Conservation (phyloP, 2,797 vertebrate species). For the Hybognathus amarus region DNA sequence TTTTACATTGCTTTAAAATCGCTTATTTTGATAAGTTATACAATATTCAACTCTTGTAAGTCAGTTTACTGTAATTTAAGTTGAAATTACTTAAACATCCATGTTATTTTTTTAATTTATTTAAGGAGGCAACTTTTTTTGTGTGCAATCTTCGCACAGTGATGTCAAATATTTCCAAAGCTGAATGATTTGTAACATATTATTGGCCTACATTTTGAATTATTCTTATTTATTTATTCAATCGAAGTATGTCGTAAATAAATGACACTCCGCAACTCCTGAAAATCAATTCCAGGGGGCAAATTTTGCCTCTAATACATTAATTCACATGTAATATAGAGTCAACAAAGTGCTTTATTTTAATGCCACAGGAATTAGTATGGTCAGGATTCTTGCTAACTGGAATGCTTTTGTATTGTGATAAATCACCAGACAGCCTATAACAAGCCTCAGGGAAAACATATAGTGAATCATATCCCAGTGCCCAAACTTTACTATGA, state of each 20-base stretch:
- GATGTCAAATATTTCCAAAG: neutral
- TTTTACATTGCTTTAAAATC: too few relatives aligned
- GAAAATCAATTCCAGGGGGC: neutral
- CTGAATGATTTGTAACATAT: neutral
- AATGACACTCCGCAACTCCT: neutral
- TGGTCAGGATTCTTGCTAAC: neutral
- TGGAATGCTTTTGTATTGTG: neutral
- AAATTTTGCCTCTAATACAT: neutral
- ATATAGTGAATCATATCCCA: slow-evolving; percentile 22
- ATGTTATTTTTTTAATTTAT: too few relatives aligned
- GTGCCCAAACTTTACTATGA: neutral
- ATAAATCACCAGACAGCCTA: neutral
- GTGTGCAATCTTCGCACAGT: neutral
- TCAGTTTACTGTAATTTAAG: too few relatives aligned
- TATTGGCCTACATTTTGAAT: neutral
- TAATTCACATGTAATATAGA: neutral
- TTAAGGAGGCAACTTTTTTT: too few relatives aligned
- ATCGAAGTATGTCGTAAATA: neutral
- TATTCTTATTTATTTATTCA: neutral
- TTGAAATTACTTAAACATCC: too few relatives aligned
- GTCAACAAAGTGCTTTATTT: neutral
- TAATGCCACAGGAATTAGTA: neutral
- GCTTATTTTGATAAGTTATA: too few relatives aligned
- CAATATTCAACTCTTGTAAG: too few relatives aligned
- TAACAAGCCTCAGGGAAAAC: slow-evolving; percentile 6